These are phyloP conservation scores for Lysandra coridon DNA, from an alignment of 2,888 invertebrate species.

Conservation along the genomic window DNA sequence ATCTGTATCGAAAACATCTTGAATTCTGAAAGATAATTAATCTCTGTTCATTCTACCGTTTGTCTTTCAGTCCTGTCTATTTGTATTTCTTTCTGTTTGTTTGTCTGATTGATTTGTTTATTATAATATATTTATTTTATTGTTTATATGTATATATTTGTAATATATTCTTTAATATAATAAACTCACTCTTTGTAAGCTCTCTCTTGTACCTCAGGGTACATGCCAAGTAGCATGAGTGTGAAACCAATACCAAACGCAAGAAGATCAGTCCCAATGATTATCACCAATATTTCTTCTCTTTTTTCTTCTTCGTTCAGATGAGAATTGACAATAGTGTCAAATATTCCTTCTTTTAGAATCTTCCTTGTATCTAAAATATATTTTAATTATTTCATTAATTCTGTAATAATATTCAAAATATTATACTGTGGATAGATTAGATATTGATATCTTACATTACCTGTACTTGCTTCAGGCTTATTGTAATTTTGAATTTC, in stretches of 20 bases:
- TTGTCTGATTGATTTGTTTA: too few species aligned
- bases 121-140: too few species aligned
- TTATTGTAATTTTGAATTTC: background rate
- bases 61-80: too few species aligned
- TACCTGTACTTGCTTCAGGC: background rate
- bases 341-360: background rate
- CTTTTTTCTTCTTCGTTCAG: background rate
- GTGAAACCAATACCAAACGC: background rate
- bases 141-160: too few species aligned
- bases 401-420: background rate
- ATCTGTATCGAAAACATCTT: background rate
- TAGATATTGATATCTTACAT: background rate
- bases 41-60: background rate
- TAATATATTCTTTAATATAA: too few species aligned
- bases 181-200: conserved; percentile 12
- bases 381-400: too few species aligned
- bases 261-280: background rate
- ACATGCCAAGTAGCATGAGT: background rate
- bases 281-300: background rate
- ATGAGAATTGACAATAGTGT: background rate
- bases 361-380: background rate
- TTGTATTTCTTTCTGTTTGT: too few species aligned
- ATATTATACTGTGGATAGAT: background rate
- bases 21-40: conserved; percentile 1
- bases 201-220: conserved; percentile 15